Base-by-base conservation (phyloP, 2,888 invertebrate genomes). In the Peribatodes rhomboidaria region DNA sequence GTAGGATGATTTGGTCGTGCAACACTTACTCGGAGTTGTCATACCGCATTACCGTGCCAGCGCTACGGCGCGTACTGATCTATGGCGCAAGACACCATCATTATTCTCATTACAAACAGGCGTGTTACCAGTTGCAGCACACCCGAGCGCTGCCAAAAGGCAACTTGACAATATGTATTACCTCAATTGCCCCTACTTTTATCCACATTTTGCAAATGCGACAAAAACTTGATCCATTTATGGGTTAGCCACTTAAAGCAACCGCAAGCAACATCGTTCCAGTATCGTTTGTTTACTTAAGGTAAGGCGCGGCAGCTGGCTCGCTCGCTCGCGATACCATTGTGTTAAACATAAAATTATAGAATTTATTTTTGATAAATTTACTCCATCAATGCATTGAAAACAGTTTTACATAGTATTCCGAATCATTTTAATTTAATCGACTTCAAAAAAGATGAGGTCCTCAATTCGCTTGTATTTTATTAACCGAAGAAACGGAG, bases 1-100 rank as follows among this genome's bases (percentile, higher is more conserved):
- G n/a, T n/a, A n/a, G n/a, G n/a, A n/a, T n/a, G n/a, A n/a, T n/a
- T n/a, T n/a, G n/a, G n/a, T n/a, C n/a, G n/a, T n/a, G n/a, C n/a
- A n/a, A n/a, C n/a, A n/a, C n/a, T n/a, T n/a, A n/a, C n/a, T n/a
- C n/a, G n/a, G n/a, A n/a, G n/a, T n/a, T n/a, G n/a, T n/a, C n/a
- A n/a, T n/a, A n/a, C n/a, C n/a, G n/a, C n/a, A n/a, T 20, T 9
- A 6, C 13, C 18, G n/a, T 35, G 16, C 44, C 42, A 18, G 39
- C 46, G 18, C 65, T 60, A 56, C 52, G 44, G 31, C 20, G 27
- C 10, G 27, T 44, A 9, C 44, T 70, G 73, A 84, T 85, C 81
- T 84, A 81, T 88, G 87, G 85, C 86, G 88, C 84, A 89, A 89
- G 82, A 79, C 86, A 87, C 88, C 86, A 89, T 92, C 90, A 87